A percentile compares a stretch with the other conserved stretches of the same genome.
Conservation (phyloP, 2,797 vertebrate species). For the Champsocephalus esox region DNA sequence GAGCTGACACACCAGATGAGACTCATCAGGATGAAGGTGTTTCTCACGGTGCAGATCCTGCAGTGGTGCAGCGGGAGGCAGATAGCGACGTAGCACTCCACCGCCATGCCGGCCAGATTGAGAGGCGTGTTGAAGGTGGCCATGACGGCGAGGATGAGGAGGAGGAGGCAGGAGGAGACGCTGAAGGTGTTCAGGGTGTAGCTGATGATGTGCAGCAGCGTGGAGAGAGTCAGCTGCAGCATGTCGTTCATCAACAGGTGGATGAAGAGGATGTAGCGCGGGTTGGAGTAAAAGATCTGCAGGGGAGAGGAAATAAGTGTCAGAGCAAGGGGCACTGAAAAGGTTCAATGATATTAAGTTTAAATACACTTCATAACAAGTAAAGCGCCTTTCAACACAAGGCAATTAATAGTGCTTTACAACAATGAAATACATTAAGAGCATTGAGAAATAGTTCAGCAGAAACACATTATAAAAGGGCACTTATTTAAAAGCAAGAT, state of each 20-base stretch:
- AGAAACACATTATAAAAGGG: too few relatives aligned
- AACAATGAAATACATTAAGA: too few relatives aligned
- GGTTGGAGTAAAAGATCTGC: constrained; percentile 52
- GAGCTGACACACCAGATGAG: constrained; percentile 66
- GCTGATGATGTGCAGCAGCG: constrained; percentile 61
- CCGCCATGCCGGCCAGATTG: constrained; percentile 76
- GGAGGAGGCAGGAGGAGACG: constrained; percentile 56
- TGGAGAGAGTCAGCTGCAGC: constrained; percentile 66
- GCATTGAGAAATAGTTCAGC: too few relatives aligned
- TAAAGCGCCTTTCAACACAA: too few relatives aligned
- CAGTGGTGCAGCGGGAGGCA: constrained; percentile 74
- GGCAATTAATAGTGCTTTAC: too few relatives aligned
- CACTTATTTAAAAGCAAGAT: too few relatives aligned
- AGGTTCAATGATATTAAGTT: too few relatives aligned
- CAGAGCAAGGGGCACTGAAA: too few relatives aligned
- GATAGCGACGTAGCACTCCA: constrained; percentile 77
- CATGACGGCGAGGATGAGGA: constrained; percentile 52
- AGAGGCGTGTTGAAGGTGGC: constrained; percentile 73
- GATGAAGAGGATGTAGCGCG: constrained; percentile 80
- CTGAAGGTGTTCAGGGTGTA: constrained; percentile 50
- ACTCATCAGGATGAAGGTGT: constrained; percentile 65
- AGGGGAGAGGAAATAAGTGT: neutral
- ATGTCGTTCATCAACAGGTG: constrained; percentile 81
- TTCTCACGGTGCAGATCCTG: constrained; percentile 70
- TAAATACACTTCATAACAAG: too few relatives aligned